Evolutionary conservation across 2,113 vertebrate genomes (phyloP).

Genomic region (Azemiops feae): DNA sequence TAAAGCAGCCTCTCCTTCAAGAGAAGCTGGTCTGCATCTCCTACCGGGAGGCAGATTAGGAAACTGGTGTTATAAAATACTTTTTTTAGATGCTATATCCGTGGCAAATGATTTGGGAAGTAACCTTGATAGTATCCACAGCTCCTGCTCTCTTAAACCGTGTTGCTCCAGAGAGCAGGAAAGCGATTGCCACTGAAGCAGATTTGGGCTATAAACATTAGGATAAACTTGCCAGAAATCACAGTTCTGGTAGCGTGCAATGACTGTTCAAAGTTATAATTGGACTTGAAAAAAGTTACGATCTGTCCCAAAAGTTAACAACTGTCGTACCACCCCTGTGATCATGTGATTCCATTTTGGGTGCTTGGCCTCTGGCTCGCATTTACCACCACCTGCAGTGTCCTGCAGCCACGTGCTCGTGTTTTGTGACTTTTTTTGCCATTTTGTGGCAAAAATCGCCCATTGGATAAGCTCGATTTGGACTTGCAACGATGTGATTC

Average conservation of each 20-base stretch:
- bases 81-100: not conserved
- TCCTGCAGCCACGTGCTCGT: accelerated
- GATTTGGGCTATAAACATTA: not conserved
- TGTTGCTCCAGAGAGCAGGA: not conserved
- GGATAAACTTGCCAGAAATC: not conserved
- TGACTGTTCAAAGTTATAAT: not conserved
- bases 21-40: not conserved
- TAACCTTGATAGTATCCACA: not conserved
- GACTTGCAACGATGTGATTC: not conserved
- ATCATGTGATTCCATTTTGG: not conserved
- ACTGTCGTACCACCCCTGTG: not conserved
- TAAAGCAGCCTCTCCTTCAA: not conserved
- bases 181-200: not conserved
- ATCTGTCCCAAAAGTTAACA: not conserved
- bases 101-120: not conserved
- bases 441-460: not conserved
- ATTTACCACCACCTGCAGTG: not conserved
- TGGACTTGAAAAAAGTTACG: not conserved
- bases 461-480: not conserved
- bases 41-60: not conserved
- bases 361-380: not conserved
- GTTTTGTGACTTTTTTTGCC: not conserved
- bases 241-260: not conserved
- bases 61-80: not conserved
- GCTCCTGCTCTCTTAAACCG: not conserved